A percentile compares a stretch with the other conserved stretches of the same genome.
phyloP scores from a whole-genome alignment of 2,113 vertebrate species.

The Spizaetus ornatus region DNA sequence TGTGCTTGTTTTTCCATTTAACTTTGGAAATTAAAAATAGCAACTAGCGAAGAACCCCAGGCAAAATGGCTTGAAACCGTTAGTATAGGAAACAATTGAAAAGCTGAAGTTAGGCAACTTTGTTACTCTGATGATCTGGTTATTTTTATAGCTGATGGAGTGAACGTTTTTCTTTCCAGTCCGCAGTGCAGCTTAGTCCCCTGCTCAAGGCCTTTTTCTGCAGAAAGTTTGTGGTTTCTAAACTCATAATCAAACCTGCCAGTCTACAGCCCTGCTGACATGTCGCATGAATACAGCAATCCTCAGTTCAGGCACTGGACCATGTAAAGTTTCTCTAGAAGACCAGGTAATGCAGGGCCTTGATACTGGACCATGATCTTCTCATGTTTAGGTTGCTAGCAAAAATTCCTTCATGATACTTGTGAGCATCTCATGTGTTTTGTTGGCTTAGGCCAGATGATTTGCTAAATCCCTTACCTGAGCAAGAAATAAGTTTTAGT shows the following conservation, averaged over 20 bases:
- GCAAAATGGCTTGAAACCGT: background rate
- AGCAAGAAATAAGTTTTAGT: background rate
- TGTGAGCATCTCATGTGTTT: background rate
- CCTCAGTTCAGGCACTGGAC: background rate
- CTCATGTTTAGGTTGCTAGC: background rate
- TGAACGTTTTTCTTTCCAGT: background rate
- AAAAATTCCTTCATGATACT: background rate
- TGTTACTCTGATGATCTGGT: background rate
- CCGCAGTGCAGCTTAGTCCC: background rate
- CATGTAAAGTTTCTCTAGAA: background rate
- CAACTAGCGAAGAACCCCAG: background rate
- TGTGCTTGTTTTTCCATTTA: background rate
- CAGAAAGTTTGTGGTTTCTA: background rate
- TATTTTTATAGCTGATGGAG: background rate
- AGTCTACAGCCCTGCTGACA: background rate
- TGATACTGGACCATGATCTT: background rate
- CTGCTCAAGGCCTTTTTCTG: background rate
- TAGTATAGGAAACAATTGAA: background rate
- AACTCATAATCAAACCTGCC: background rate
- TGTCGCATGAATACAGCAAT: rapidly evolving
- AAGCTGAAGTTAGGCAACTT: background rate
- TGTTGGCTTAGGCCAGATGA: background rate
- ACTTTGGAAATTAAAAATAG: background rate
- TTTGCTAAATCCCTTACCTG: background rate
- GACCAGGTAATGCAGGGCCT: background rate